Evolutionary conservation across 2,113 vertebrate genomes (phyloP).

Genomic region (Pseudopodoces humilis): DNA sequence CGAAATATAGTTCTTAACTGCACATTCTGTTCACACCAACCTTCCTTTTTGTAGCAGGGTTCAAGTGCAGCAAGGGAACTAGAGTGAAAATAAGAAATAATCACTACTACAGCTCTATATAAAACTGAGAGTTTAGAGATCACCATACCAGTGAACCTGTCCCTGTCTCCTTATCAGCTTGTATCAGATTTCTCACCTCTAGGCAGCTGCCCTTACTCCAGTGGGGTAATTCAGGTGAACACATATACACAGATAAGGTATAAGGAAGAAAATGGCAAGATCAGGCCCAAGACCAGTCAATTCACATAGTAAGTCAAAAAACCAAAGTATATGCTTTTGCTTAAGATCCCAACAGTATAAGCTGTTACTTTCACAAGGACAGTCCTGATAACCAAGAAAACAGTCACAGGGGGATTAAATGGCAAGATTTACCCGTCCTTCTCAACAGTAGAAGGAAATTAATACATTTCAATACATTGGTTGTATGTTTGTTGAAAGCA

Average conservation of each 20-base stretch:
- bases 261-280: neutral
- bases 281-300: neutral
- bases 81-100: neutral
- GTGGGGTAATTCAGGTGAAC: neutral
- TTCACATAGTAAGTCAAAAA: neutral
- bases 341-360: neutral
- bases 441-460: neutral
- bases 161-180: neutral
- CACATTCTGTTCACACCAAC: neutral
- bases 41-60: neutral
- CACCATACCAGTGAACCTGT: neutral
- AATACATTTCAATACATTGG: neutral
- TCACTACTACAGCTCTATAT: neutral
- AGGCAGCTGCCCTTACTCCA: neutral
- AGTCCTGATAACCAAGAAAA: neutral
- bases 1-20: neutral
- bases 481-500: neutral
- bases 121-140: neutral
- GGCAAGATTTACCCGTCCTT: neutral
- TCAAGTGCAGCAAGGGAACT: neutral
- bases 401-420: neutral
- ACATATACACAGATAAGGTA: neutral
- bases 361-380: neutral
- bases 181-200: neutral
- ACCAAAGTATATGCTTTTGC: neutral